Conservation (phyloP, 2,113 vertebrate species). For the Ammodytes marinus region DNA sequence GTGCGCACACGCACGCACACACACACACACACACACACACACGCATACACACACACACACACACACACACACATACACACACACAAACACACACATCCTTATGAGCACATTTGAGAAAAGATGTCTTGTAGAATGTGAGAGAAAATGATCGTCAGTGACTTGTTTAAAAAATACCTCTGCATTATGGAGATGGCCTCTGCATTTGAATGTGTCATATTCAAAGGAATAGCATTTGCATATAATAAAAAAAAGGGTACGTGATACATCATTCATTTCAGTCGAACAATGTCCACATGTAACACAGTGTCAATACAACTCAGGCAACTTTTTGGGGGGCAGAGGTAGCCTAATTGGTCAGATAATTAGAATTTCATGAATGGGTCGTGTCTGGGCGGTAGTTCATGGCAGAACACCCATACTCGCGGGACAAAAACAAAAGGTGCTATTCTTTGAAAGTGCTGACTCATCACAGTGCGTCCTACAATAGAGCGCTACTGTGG, state of each 20-base stretch:
- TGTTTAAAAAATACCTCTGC: neutral
- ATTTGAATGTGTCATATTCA: neutral
- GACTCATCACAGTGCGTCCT: slow-evolving; percentile 58
- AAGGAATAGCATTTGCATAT: neutral
- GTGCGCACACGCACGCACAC: slow-evolving; percentile 9
- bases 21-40: slow-evolving; percentile 15
- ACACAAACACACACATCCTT: neutral
- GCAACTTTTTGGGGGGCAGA: neutral
- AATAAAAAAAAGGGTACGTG: neutral
- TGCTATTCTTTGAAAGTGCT: slow-evolving; percentile 71
- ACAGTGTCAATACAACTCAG: neutral
- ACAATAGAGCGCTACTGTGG: slow-evolving; percentile 73
- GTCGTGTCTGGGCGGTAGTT: slow-evolving; percentile 45
- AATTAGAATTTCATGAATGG: slow-evolving; percentile 42
- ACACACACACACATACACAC: slow-evolving; percentile 9
- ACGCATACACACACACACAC: slow-evolving; percentile 15
- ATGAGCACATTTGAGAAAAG: slow-evolving; percentile 11
- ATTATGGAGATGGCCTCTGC: neutral
- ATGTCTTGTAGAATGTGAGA: slow-evolving; percentile 1
- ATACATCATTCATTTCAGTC: neutral
- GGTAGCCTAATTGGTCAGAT: neutral
- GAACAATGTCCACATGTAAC: neutral
- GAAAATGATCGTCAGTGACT: neutral
- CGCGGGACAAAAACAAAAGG: slow-evolving; percentile 77
- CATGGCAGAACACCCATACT: slow-evolving; percentile 54